Evolutionary conservation across 2,113 vertebrate species (phyloP).

Genomic region (Boulengeromyrus knoepffleri): DNA sequence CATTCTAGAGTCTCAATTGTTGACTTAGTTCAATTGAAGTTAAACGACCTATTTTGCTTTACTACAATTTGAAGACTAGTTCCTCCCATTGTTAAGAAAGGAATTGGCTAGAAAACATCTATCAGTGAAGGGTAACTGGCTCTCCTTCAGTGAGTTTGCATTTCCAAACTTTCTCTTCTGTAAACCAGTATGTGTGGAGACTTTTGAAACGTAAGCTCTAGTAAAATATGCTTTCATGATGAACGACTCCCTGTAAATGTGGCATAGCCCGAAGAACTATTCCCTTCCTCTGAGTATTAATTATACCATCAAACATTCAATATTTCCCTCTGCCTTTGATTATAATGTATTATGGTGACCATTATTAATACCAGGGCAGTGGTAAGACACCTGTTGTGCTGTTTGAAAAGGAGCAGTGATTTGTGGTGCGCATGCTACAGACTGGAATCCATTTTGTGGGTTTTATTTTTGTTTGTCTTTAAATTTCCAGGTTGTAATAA

Average conservation of each 20-base stretch:
- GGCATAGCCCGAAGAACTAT: constrained; percentile 24
- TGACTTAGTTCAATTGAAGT: neutral
- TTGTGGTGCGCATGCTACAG: neutral
- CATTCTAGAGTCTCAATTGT: neutral
- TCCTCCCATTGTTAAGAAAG: neutral
- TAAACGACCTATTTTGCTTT: neutral
- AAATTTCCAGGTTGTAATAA: constrained; percentile 84
- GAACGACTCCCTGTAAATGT: constrained; percentile 25
- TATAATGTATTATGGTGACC: constrained; percentile 19
- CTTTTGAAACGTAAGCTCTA: neutral
- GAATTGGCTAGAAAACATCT: neutral
- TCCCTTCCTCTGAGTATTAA: constrained; percentile 37
- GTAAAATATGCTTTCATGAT: constrained; percentile 25
- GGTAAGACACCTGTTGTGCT: constrained; percentile 23
- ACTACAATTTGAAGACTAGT: neutral
- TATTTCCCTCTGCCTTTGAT: constrained; percentile 23
- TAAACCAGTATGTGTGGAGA: constrained; percentile 3
- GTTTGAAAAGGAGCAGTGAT: constrained; percentile 8
- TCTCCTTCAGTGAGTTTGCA: neutral
- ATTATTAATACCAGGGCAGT: constrained; percentile 18
- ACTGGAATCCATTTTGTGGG: neutral
- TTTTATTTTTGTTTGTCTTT: constrained; percentile 10
- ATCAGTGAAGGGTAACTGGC: neutral
- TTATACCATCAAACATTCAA: constrained; percentile 19
- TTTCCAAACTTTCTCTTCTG: neutral